Percentiles rank a stretch among this genome's conserved stretches.
phyloP scores from a whole-genome alignment of 2,113 vertebrate species.

The Rhinolophus ferrumequinum region DNA sequence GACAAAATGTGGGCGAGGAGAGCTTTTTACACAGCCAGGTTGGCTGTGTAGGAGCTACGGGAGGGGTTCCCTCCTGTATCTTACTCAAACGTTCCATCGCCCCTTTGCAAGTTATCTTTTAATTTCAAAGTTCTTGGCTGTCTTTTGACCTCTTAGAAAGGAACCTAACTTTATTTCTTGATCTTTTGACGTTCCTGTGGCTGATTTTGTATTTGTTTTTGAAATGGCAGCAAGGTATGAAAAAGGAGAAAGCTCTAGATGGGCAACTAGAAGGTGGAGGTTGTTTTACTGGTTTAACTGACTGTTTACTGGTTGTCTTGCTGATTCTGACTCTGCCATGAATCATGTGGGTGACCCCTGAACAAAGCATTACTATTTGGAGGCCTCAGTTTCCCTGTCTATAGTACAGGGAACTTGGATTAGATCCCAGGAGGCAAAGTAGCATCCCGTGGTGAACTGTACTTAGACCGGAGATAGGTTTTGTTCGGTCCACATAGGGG shows the following conservation, averaged over 20 bases:
- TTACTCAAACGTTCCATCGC: not conserved
- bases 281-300: not conserved
- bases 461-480: not conserved
- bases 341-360: not conserved
- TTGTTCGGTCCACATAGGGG: not conserved
- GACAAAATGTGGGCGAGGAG: not conserved
- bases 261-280: not conserved
- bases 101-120: not conserved
- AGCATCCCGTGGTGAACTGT: not conserved
- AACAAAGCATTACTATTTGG: not conserved
- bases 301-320: too few species aligned
- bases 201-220: constrained; percentile 1
- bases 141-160: not conserved
- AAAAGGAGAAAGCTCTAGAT: not conserved
- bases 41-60: not conserved
- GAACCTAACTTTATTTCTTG: not conserved
- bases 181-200: not conserved
- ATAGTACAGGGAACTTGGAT: not conserved
- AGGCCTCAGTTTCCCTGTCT: not conserved
- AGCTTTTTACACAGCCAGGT: not conserved
- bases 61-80: not conserved
- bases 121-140: not conserved
- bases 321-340: not conserved
- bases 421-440: not conserved
- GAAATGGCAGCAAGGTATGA: not conserved